Conservation (phyloP, 2,113 vertebrate species). For the Chiloscyllium plagiosum region DNA sequence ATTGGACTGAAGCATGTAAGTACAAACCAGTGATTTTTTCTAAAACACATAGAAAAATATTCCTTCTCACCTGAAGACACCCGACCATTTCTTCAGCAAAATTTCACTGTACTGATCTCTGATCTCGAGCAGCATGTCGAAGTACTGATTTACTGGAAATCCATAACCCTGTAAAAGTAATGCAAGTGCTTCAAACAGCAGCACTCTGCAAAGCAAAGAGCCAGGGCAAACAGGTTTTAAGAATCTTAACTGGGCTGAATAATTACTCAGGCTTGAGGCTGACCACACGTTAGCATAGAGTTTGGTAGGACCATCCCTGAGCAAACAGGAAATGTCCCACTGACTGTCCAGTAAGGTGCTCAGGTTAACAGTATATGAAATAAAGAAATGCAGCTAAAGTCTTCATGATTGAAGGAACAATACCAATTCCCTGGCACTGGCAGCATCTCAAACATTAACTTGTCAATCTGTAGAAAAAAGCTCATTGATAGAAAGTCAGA, state of each 20-base stretch:
- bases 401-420: neutral
- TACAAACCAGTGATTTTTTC: neutral
- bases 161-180: constrained; percentile 71
- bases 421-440: neutral
- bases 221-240: neutral
- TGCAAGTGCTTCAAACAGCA: neutral
- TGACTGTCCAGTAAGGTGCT: neutral
- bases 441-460: neutral
- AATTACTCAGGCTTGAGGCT: neutral
- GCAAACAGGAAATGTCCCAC: too few relatives aligned
- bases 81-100: constrained; percentile 86
- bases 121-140: constrained; percentile 94
- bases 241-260: neutral
- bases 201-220: neutral
- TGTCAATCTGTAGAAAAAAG: neutral
- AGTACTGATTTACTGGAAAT: constrained; percentile 88
- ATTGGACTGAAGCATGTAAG: neutral
- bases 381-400: neutral
- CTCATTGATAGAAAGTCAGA: neutral
- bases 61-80: constrained; percentile 78
- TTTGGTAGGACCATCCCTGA: neutral
- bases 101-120: constrained; percentile 92
- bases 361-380: neutral
- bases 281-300: neutral
- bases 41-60: neutral